Evolutionary conservation across 2,113 vertebrate species (phyloP).

Genomic region (Tachycineta bicolor): DNA sequence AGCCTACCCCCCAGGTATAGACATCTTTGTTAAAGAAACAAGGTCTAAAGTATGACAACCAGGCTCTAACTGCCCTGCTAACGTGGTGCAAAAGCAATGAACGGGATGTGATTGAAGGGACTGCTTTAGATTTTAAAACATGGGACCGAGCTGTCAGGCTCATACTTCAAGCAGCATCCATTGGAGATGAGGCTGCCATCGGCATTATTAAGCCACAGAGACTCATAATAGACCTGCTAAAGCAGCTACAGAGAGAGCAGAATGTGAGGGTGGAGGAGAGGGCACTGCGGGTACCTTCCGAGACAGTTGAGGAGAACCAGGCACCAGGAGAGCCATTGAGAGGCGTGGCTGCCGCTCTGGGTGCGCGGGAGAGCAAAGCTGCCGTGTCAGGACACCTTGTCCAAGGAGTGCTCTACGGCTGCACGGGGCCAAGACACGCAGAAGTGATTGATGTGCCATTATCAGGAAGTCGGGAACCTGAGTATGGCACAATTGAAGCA

Average conservation of each 20-base stretch:
- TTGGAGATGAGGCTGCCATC: neutral
- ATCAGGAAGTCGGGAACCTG: neutral
- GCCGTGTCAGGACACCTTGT: accelerated
- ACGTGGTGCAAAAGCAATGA: neutral
- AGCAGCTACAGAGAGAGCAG: neutral
- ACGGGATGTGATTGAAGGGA: neutral
- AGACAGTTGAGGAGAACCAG: neutral
- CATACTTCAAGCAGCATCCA: neutral
- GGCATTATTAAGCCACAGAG: neutral
- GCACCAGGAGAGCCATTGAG: neutral
- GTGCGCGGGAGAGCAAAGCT: neutral
- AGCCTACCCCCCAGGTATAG: neutral
- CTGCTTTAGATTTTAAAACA: neutral
- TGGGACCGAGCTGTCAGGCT: neutral
- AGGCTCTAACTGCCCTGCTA: neutral
- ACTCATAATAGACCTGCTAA: neutral
- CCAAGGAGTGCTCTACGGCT: neutral
- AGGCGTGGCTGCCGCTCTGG: neutral
- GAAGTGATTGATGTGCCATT: neutral
- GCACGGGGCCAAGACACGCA: neutral
- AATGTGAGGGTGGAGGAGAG: neutral
- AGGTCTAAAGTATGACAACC: neutral
- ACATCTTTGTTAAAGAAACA: neutral
- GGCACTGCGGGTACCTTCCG: neutral
- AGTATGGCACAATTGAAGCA: neutral